Evolutionary conservation across 1,140 invertebrate genomes (phyloP), one percentile per base, ranked within the genome.

Genomic region (Lerema accius): DNA sequence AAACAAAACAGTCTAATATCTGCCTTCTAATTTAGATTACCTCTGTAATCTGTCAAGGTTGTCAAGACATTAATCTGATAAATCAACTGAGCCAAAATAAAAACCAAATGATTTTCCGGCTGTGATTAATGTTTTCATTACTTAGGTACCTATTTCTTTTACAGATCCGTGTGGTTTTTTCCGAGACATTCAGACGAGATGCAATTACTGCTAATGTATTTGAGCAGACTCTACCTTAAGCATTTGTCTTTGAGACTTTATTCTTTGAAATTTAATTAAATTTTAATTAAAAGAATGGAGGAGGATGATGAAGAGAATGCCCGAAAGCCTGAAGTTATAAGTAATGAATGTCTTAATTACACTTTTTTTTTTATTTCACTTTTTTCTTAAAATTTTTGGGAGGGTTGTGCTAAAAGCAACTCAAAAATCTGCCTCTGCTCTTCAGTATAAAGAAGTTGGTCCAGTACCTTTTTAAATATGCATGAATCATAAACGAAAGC

Each of bases 41-140:
- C 37, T 50, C 13, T 35, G 3, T 17, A 50, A 37, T 37, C 28
- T 17, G 28, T 16, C 48, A 50, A 50, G 48, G 48, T 37, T 17
- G 11, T 23, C 17, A 15, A 37, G 32, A 16, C 32, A 50, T 50
- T 37, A 37, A 17, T 50, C 32, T 50, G 1, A n/a, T 32, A 17
- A 50, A 37, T 50, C 48, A 50, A 17, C 7, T 37, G n/a, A 50
- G 35, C 23, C 26, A 15, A 35, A 49, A 32, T n/a, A n/a, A 49
- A 49, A 32, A 32, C 13, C 9, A 15, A 15, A 26, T 4, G 3
- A 32, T 32, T 32, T 32, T 49, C 26, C 26, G 11, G 11, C 13
- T 35, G 7, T 35, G 23, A 28, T 48, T 48, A 15, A 49, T 49
- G 46, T 49, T 49, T 46, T 32, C 26, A 35, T 49, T 32, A 35